phyloP scores from a whole-genome alignment of 2,888 invertebrate species.

The Idaea aversata region DNA sequence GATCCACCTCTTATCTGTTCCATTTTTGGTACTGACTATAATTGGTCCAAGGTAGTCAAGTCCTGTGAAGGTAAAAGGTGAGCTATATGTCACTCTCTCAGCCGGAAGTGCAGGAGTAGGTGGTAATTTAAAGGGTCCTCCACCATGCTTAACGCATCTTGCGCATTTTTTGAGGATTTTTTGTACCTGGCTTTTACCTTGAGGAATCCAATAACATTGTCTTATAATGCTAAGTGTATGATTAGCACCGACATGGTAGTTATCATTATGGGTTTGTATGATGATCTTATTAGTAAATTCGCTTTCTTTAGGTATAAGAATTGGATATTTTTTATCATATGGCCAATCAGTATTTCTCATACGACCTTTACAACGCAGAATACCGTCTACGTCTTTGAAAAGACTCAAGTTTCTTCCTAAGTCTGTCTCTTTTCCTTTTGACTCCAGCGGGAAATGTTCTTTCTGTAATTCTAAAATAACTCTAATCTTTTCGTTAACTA shows the following conservation, averaged over 20 bases:
- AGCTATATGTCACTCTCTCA: constrained; percentile 25
- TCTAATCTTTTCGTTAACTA: background rate
- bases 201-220: constrained; percentile 23
- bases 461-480: constrained; percentile 10
- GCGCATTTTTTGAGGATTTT: constrained; percentile 17
- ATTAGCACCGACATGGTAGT: constrained; percentile 22
- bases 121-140: too few relatives aligned
- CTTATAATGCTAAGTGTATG: constrained; percentile 22
- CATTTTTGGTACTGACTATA: background rate
- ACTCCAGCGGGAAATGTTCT: background rate
- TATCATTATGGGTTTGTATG: constrained; percentile 12
- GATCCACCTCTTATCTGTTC: constrained; percentile 20
- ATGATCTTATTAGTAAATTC: constrained; percentile 19
- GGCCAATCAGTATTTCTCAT: background rate
- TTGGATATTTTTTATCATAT: background rate
- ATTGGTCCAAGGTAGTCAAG: constrained; percentile 11
- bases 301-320: constrained; percentile 12
- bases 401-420: constrained; percentile 16
- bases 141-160: too few relatives aligned
- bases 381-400: constrained; percentile 16
- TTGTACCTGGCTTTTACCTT: constrained; percentile 21
- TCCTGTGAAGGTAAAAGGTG: constrained; percentile 25
- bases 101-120: constrained; percentile 25
- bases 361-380: constrained; percentile 22
- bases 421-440: constrained; percentile 15